phyloP scores from a whole-genome alignment of 2,797 vertebrate genomes.

The Microctenopoma stevenorrisi region DNA sequence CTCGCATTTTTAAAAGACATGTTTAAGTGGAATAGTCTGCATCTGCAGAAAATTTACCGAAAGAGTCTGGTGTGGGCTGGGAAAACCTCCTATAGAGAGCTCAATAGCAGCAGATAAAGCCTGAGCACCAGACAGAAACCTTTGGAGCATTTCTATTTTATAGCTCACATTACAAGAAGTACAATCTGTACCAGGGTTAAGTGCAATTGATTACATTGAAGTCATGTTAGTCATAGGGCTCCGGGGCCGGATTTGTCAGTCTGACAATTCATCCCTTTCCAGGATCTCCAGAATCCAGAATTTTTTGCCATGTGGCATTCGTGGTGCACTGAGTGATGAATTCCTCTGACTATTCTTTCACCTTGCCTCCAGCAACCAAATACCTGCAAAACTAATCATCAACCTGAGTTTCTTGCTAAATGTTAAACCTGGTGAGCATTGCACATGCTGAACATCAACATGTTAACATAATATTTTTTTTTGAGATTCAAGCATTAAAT shows the following conservation, averaged over 20 bases:
- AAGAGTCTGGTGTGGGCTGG: slow-evolving; percentile 1
- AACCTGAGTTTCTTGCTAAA: too few species aligned
- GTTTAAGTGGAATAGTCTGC: not conserved
- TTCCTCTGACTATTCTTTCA: not conserved
- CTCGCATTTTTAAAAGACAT: not conserved
- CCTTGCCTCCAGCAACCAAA: not conserved
- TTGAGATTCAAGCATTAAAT: too few species aligned
- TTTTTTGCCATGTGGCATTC: too few species aligned
- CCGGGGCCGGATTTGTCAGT: not conserved
- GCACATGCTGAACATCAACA: too few species aligned
- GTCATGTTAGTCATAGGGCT: not conserved
- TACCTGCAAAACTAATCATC: too few species aligned
- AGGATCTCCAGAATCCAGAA: not conserved
- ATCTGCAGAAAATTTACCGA: slow-evolving; percentile 8
- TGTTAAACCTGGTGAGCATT: too few species aligned
- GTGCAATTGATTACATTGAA: not conserved
- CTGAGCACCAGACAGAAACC: not conserved
- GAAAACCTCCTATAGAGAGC: not conserved
- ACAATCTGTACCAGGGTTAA: not conserved
- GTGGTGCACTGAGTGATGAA: not conserved
- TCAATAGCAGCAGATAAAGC: not conserved
- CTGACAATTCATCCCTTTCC: not conserved
- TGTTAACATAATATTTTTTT: too few species aligned
- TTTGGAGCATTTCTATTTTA: not conserved
- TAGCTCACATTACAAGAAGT: not conserved